Conservation (phyloP, 2,888 invertebrate genomes). For the Cantharis lateralis region DNA sequence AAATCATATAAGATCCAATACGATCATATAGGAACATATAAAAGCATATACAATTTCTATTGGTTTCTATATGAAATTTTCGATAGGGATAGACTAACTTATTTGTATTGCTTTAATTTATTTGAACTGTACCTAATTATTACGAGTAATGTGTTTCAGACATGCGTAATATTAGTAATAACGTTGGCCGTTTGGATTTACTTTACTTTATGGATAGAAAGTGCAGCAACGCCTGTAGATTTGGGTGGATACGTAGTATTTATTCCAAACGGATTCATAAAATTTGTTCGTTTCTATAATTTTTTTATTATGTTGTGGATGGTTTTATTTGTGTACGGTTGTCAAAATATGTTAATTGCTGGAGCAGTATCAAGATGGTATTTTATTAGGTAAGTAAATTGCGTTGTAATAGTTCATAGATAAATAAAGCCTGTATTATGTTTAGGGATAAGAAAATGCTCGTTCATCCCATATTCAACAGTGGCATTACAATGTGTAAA, state of each 20-base stretch:
- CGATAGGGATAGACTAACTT: too few species aligned
- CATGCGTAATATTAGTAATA: slow-evolving; percentile 47
- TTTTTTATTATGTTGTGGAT: slow-evolving; percentile 63
- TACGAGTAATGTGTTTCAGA: slow-evolving; percentile 10
- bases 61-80: too few species aligned
- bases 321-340: slow-evolving; percentile 64
- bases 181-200: slow-evolving; percentile 59
- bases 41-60: too few species aligned
- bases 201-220: slow-evolving; percentile 66
- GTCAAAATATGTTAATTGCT: slow-evolving; percentile 66
- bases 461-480: slow-evolving; percentile 55
- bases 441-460: slow-evolving; percentile 57
- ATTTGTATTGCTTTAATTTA: too few species aligned
- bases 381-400: slow-evolving; percentile 59
- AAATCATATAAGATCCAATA: too few species aligned
- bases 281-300: slow-evolving; percentile 50
- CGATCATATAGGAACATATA: too few species aligned
- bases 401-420: neutral
- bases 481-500: slow-evolving; percentile 58
- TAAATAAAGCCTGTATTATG: neutral
- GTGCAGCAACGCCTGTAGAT: slow-evolving; percentile 59
- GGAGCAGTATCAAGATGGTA: slow-evolving; percentile 67
- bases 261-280: neutral
- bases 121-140: too few species aligned
- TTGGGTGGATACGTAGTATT: slow-evolving; percentile 9